Evolutionary conservation across 2,113 vertebrate genomes (phyloP).

Genomic region (Indri indri): DNA sequence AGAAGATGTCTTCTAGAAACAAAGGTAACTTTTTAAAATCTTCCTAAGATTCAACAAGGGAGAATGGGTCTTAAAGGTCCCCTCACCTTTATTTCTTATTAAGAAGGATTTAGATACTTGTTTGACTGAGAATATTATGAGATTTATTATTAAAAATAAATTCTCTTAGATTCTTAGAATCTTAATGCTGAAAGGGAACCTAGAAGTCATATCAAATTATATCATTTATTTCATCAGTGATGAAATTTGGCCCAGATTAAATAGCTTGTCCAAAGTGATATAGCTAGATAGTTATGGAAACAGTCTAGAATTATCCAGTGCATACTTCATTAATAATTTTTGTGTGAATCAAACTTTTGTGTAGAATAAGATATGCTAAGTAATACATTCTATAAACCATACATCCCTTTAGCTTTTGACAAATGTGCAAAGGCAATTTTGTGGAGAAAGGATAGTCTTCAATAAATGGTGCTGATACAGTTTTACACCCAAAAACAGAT

Average conservation of each 20-base stretch:
- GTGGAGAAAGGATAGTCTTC: neutral
- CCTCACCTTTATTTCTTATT: neutral
- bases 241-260: slow-evolving; percentile 12
- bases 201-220: neutral
- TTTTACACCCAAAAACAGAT: neutral
- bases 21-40: slow-evolving; percentile 79
- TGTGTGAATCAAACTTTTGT: neutral
- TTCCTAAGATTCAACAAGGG: neutral
- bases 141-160: slow-evolving; percentile 30
- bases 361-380: neutral
- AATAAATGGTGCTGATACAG: neutral
- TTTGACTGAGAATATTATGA: neutral
- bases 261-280: slow-evolving; percentile 1
- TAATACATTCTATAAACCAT: neutral
- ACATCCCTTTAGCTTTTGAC: neutral
- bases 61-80: neutral
- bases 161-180: slow-evolving; percentile 15
- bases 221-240: slow-evolving; percentile 2
- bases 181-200: neutral
- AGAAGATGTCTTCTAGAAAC: slow-evolving; percentile 44
- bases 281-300: neutral
- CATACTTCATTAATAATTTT: slow-evolving; percentile 32
- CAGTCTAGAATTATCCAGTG: neutral
- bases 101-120: neutral
- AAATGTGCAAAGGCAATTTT: neutral